Evolutionary conservation across 2,113 vertebrate genomes (phyloP), one percentile per base, ranked within the genome.

Genomic region (Istiophorus platypterus): DNA sequence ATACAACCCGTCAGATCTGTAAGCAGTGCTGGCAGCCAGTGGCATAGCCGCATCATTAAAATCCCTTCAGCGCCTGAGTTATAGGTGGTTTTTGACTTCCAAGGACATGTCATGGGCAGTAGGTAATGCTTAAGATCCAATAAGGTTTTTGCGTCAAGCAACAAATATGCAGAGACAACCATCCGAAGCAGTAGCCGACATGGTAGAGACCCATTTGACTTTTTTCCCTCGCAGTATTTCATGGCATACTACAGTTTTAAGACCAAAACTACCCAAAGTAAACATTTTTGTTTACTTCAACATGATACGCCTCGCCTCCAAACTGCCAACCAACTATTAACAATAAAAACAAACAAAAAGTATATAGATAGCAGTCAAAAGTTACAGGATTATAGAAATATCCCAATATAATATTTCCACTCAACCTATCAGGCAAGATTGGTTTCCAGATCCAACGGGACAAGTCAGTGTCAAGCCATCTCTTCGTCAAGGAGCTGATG

Each of bases 11-110:
- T 77, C 72, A 70, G 73, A 88, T 80, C 72, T 81, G 80, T 87
- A 83, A 82, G 88, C 81, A 75, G 75, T 0, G 84, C 72, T 75
- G 76, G 89, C 91, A 90, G 87, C 80, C 66, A 88, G 88, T 90
- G 89, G 84, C 72, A 89, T 8, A 65, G 85, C 54, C 77, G 68
- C 87, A 86, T 90, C 90, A 85, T 92, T 90, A 92, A 92, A 92
- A 78, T 88, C 90, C 82, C 84, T 81, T 89, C 89, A 85, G 84
- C 76, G 29, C 67, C 86, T 94, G 92, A 93, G 84, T 92, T 93
- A 90, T 92, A 87, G 92, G 90, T 91, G 88, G 89, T 91, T 88
- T 91, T 91, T 91, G 87, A 90, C 89, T 91, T 91, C 88, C 90
- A 90, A 90, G 89, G 90, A 89, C 86, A 85, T 89, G 91, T 86